A percentile compares a stretch with the other conserved stretches of the same genome.
These are phyloP conservation scores for Scaptomyza pallida DNA, from an alignment of 1,140 invertebrate species.

Conservation along the genomic window DNA sequence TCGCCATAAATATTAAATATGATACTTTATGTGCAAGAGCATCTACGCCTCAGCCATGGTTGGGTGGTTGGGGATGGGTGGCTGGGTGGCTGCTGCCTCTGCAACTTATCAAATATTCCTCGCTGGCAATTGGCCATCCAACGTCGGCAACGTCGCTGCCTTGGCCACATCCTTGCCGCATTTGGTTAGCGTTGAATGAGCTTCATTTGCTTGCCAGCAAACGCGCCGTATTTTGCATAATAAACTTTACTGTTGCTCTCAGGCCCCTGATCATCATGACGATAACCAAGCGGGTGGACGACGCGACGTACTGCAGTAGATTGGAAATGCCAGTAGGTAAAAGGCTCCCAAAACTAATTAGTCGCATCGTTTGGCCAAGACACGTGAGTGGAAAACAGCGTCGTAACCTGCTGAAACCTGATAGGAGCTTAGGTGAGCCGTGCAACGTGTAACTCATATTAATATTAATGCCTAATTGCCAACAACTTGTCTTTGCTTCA, in stretches of 20 bases:
- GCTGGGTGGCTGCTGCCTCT: conserved; percentile 18
- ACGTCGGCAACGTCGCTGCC: conserved; percentile 35
- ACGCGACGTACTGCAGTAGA: background rate
- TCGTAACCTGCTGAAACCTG: background rate
- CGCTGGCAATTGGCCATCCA: conserved; percentile 78
- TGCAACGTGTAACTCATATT: conserved; percentile 54
- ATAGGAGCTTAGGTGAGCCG: conserved; percentile 12
- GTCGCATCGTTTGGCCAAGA: conserved; percentile 56
- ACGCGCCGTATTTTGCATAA: conserved; percentile 76
- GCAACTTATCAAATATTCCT: conserved; percentile 81
- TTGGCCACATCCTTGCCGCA: conserved; percentile 76
- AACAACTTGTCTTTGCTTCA: conserved; percentile 44
- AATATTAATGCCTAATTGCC: conserved; percentile 76
- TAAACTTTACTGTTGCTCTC: conserved; percentile 60
- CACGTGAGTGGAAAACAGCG: conserved; percentile 55
- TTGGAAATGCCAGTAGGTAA: conserved; percentile 46
- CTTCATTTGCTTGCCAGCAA: conserved; percentile 72
- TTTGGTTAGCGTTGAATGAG: conserved; percentile 66
- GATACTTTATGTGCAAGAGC: conserved; percentile 69
- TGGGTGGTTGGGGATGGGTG: conserved; percentile 13
- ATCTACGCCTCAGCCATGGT: conserved; percentile 22
- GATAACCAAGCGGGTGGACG: conserved; percentile 11
- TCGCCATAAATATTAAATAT: conserved; percentile 82
- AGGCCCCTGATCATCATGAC: background rate
- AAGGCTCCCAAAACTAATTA: conserved; percentile 73